A percentile compares a stretch with the other conserved stretches of the same genome.
These are phyloP conservation scores for Pemphredon lugubris DNA, from an alignment of 2,888 invertebrate species.

Conservation along the genomic window DNA sequence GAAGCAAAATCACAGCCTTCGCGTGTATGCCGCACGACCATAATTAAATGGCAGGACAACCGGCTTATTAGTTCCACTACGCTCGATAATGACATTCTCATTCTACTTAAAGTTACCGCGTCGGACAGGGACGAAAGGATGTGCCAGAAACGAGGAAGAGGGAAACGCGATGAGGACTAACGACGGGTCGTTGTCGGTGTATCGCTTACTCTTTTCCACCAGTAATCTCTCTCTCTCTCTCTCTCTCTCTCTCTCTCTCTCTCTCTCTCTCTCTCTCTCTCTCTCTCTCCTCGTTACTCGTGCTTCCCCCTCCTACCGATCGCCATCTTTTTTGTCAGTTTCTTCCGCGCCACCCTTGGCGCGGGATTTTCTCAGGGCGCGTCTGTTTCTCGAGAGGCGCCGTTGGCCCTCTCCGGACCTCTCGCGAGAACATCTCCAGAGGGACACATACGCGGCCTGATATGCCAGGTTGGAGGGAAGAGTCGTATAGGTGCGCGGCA, in stretches of 20 bases:
- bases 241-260: slow-evolving; percentile 13
- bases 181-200: too few species aligned
- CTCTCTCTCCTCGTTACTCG: background rate
- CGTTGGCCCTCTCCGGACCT: slow-evolving; percentile 47
- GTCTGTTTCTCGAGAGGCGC: slow-evolving; percentile 42
- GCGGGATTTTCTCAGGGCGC: slow-evolving; percentile 36
- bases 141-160: background rate
- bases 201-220: slow-evolving; percentile 5
- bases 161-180: too few species aligned
- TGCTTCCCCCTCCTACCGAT: slow-evolving; percentile 19
- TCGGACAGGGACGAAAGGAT: background rate
- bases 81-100: slow-evolving; percentile 66
- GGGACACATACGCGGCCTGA: slow-evolving; percentile 5
- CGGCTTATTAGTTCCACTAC: slow-evolving; percentile 62
- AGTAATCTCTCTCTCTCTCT: slow-evolving; percentile 5
- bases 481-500: background rate
- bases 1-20: background rate
- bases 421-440: too few species aligned
- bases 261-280: background rate
- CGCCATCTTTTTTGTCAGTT: background rate
- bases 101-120: slow-evolving; percentile 63
- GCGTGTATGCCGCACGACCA: slow-evolving; percentile 23
- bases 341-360: slow-evolving; percentile 2
- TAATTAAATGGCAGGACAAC: slow-evolving; percentile 63
- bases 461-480: background rate